Base-by-base conservation (phyloP, 1,140 invertebrate genomes). In the Danaus melanippus region DNA sequence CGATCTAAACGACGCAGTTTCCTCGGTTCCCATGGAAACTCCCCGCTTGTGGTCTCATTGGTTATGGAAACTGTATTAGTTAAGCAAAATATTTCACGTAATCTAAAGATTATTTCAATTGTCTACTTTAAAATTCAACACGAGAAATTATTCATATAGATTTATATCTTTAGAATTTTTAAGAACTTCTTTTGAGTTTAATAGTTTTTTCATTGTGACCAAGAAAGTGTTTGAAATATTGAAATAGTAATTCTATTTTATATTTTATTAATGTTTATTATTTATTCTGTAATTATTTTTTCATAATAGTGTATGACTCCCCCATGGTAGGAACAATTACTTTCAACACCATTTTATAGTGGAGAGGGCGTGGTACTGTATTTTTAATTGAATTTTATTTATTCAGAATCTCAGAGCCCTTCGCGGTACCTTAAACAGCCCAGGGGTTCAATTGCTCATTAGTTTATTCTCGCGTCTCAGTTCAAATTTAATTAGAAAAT, bases 361-460 rank as follows among this genome's bases (percentile, higher is more conserved):
- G 4, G 21, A 32, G 62, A 60, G 66, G 53, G 63, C 61, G 58
- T 65, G 64, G 57, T 61, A 58, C 63, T 61, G 63, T 74, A 54
- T 56, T 71, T 69, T 65, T 77, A 82, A 82, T 84, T 80, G 72
- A 68, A 72, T 76, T 80, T 84, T 80, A 82, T 81, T 84, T 82
- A 84, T 82, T 84, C 73, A 84, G 60, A 63, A 71, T 76, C 67
- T 65, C 63, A 61, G 63, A 58, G 60, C 64, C 62, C 67, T 63
- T 53, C 46, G 64, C 67, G 58, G 50, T 59, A 48, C 55, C 54
- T 50, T 50, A 66, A 71, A 53, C 60, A 64, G 66, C 49, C 67
- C 66, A 47, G 48, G 69, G 49, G 50, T 50, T 46, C 45, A 55
- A 53, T 50, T 55, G 66, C 69, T 75, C 70, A 73, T 81, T 78